A percentile compares a stretch with the other conserved stretches of the same genome.
Evolutionary conservation across 2,888 invertebrate species (phyloP).

Genomic region (Chrysolina americana): DNA sequence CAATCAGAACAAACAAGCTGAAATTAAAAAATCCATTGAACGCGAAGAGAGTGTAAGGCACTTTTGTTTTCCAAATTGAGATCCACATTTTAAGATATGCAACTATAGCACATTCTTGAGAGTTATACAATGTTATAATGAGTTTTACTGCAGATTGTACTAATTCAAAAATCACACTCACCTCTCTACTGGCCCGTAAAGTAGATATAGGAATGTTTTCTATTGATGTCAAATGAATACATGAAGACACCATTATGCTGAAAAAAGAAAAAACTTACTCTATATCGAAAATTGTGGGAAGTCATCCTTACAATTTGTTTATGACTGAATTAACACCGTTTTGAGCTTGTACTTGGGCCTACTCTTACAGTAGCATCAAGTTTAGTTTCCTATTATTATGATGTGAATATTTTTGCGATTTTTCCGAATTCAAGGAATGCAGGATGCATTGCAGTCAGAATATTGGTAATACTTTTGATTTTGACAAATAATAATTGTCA

Average conservation of each 20-base stretch:
- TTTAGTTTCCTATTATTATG: too few relatives aligned
- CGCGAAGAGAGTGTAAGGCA: too few relatives aligned
- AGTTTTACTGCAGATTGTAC: too few relatives aligned
- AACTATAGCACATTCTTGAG: too few relatives aligned
- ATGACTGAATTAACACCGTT: too few relatives aligned
- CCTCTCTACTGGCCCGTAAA: constrained; percentile 62
- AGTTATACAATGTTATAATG: too few relatives aligned
- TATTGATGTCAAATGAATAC: constrained; percentile 62
- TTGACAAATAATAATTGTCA: constrained; percentile 8
- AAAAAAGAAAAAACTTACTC: constrained; percentile 22
- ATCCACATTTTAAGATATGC: too few relatives aligned
- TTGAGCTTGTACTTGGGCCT: too few relatives aligned
- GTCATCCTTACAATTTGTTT: neutral
- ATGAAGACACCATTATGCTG: constrained; percentile 57
- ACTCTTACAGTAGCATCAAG: too few relatives aligned
- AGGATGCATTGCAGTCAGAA: neutral
- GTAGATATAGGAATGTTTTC: constrained; percentile 63
- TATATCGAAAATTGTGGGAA: neutral
- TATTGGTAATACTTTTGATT: constrained; percentile 11
- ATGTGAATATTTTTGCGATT: too few relatives aligned
- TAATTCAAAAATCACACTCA: constrained; percentile 46
- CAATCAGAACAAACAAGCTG: constrained; percentile 78
- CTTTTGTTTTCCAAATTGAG: too few relatives aligned
- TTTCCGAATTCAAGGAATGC: neutral
- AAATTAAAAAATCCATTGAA: constrained; percentile 24